Evolutionary conservation across 1,140 invertebrate species (phyloP).

Genomic region (Mesaphorura yosii): DNA sequence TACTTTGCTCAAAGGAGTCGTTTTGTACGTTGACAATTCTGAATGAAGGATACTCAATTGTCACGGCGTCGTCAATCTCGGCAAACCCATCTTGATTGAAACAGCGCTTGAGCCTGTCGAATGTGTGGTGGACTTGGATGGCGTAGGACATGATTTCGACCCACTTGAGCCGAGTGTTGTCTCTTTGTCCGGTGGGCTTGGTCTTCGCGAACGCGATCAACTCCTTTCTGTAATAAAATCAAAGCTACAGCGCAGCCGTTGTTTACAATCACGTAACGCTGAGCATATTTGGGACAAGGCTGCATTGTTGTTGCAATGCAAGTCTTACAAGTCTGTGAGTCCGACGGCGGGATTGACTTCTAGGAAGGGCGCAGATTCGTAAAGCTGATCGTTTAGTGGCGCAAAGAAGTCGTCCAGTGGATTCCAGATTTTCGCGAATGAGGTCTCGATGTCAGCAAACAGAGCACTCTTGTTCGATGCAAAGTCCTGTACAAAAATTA

Average conservation of each 20-base stretch:
- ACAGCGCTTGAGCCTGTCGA: background rate
- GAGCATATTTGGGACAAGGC: too few relatives aligned
- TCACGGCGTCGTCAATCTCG: background rate
- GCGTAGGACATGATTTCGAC: slow-evolving; percentile 10
- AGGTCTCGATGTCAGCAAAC: background rate
- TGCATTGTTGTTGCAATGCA: too few relatives aligned
- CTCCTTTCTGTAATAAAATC: background rate
- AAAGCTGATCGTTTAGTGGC: background rate
- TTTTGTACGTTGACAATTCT: background rate
- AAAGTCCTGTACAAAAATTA: background rate
- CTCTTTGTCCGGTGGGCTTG: background rate
- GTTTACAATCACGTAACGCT: too few relatives aligned
- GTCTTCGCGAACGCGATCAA: background rate
- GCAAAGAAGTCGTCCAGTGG: background rate
- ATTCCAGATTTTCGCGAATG: background rate
- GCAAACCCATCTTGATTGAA: background rate
- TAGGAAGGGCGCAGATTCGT: background rate
- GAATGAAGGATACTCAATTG: slow-evolving; percentile 4
- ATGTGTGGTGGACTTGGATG: slow-evolving; percentile 7
- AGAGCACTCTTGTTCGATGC: background rate
- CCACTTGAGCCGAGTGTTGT: slow-evolving; percentile 10
- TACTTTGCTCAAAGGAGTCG: too few relatives aligned
- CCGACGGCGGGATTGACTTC: slow-evolving; percentile 8
- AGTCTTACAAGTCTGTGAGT: slow-evolving; percentile 2
- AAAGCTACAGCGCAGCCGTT: too few relatives aligned